Evolutionary conservation across 2,888 invertebrate genomes (phyloP).

Genomic region (Pterostichus madidus): DNA sequence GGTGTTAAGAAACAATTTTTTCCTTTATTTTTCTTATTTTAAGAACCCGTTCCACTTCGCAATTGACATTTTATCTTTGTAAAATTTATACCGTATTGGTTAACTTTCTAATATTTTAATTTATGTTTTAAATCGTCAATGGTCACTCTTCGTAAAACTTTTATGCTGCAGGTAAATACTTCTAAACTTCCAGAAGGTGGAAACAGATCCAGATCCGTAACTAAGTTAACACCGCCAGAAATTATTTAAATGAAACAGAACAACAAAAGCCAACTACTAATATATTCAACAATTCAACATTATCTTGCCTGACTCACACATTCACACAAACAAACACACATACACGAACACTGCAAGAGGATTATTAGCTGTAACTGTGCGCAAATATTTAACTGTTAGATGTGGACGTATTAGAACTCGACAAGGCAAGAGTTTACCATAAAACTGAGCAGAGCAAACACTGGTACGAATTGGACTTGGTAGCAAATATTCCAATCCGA

Average conservation of each 20-base stretch:
- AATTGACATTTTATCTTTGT: too few relatives aligned
- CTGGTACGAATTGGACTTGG: neutral
- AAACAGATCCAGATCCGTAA: conserved; percentile 15
- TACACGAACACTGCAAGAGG: conserved; percentile 5
- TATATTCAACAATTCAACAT: neutral
- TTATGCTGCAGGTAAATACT: conserved; percentile 1
- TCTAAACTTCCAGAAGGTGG: conserved; percentile 10
- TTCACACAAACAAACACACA: neutral
- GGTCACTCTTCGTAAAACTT: neutral
- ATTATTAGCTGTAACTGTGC: conserved; percentile 29
- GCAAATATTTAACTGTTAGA: conserved; percentile 28
- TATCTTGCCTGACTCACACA: conserved; percentile 11
- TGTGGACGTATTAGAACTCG: conserved; percentile 27
- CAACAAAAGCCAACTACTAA: conserved; percentile 40
- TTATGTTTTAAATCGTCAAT: too few relatives aligned
- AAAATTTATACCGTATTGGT: too few relatives aligned
- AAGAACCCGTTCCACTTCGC: too few relatives aligned
- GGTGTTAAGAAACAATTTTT: too few relatives aligned
- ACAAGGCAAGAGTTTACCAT: conserved; percentile 29
- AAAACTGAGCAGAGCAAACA: conserved; percentile 17
- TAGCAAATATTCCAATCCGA: conserved; percentile 44
- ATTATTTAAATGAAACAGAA: conserved; percentile 45
- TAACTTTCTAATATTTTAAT: too few relatives aligned
- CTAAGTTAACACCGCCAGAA: conserved; percentile 32
- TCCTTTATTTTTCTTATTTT: too few relatives aligned